Conservation (phyloP, 2,113 vertebrate species). For the Heptranchias perlo region DNA sequence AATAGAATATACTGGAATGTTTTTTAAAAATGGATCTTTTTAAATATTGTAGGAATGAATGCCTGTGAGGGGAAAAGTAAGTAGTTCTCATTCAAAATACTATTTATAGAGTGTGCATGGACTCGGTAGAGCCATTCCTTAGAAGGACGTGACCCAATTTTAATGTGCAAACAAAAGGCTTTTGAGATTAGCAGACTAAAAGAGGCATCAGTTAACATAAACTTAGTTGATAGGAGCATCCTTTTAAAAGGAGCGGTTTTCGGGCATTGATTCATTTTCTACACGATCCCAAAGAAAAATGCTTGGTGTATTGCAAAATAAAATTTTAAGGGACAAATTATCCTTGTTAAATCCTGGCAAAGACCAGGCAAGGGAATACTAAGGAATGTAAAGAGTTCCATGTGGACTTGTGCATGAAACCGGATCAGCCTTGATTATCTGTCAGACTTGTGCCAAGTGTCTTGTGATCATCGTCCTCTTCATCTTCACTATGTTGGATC, state of each 20-base stretch:
- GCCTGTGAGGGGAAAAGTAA: constrained; percentile 5
- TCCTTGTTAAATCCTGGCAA: neutral
- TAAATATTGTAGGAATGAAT: constrained; percentile 28
- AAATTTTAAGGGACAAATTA: constrained; percentile 7
- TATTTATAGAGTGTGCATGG: constrained; percentile 24
- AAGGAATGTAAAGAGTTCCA: neutral
- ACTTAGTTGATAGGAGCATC: neutral
- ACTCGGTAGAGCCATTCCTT: constrained; percentile 14
- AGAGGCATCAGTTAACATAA: neutral
- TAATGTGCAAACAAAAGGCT: constrained; percentile 2
- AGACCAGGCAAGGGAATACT: neutral
- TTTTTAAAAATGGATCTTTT: neutral
- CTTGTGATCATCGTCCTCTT: neutral
- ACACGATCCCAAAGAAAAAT: neutral
- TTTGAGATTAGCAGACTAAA: neutral
- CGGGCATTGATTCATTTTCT: neutral
- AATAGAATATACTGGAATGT: neutral
- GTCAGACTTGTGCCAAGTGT: neutral
- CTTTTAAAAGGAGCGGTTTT: neutral
- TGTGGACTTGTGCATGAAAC: neutral
- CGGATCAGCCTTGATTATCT: neutral
- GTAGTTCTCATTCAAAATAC: constrained; percentile 25
- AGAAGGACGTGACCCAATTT: constrained; percentile 25
- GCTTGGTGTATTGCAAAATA: neutral
- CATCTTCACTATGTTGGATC: neutral